These are phyloP conservation scores for Lampris megalopsis DNA, from an alignment of 2,113 vertebrate species.

Conservation along the genomic window DNA sequence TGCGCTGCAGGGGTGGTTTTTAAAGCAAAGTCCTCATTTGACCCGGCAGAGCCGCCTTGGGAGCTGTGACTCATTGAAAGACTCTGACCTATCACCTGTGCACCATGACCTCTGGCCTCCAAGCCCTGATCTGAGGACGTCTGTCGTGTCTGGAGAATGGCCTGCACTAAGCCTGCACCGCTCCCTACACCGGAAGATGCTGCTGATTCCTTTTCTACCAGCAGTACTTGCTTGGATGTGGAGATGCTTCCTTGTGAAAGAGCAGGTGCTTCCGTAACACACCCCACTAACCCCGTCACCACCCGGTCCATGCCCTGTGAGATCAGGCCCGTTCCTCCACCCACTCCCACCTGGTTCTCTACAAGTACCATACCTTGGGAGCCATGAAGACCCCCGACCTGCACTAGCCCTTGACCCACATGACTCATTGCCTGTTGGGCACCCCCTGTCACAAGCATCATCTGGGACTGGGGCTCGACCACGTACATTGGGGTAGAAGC, in stretches of 20 bases:
- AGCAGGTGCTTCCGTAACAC: slow-evolving; percentile 17
- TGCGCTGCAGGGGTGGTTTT: slow-evolving; percentile 46
- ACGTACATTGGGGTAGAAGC: slow-evolving; percentile 78
- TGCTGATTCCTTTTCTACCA: slow-evolving; percentile 58
- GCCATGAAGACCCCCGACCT: slow-evolving; percentile 77
- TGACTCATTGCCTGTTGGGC: slow-evolving; percentile 63
- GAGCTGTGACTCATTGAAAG: slow-evolving; percentile 32
- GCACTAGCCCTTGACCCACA: slow-evolving; percentile 83
- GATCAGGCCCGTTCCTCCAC: slow-evolving; percentile 27
- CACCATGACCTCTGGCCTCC: slow-evolving; percentile 41
- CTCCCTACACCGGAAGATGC: slow-evolving; percentile 18
- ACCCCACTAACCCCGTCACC: too few species aligned
- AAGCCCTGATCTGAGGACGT: slow-evolving; percentile 27
- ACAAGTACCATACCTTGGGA: slow-evolving; percentile 75
- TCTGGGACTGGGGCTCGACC: slow-evolving; percentile 72
- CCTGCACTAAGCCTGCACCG: slow-evolving; percentile 24
- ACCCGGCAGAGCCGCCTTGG: slow-evolving; percentile 35
- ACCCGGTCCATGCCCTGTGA: background rate
- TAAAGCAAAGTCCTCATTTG: slow-evolving; percentile 41
- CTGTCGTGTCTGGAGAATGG: slow-evolving; percentile 9
- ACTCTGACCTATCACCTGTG: slow-evolving; percentile 34
- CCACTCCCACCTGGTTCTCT: slow-evolving; percentile 58
- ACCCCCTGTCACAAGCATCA: slow-evolving; percentile 68
- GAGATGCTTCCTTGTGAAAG: slow-evolving; percentile 46
- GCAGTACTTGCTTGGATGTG: slow-evolving; percentile 50